Conservation (phyloP, 2,797 vertebrate species). For the Notamacropus eugenii region DNA sequence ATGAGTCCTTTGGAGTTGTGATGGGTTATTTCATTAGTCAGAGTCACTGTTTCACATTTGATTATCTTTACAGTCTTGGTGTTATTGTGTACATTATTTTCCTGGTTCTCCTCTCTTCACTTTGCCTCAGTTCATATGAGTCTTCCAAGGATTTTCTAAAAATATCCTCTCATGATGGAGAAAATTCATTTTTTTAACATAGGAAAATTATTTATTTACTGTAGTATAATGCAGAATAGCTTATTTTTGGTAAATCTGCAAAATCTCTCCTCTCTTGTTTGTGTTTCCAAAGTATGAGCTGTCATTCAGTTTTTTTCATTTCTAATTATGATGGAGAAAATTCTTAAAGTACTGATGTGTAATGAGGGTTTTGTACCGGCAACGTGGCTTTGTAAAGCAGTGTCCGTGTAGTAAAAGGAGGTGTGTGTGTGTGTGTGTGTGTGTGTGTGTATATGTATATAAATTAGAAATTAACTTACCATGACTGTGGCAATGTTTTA, state of each 20-base stretch:
- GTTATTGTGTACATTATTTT: background rate
- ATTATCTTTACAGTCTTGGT: background rate
- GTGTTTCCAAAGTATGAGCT: constrained; percentile 52
- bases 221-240: constrained; percentile 46
- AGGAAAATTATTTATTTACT: constrained; percentile 37
- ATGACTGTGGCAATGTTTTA: too few species aligned
- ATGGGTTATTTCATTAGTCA: background rate
- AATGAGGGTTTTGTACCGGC: background rate
- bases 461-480: too few species aligned
- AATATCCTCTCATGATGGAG: background rate
- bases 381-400: background rate
- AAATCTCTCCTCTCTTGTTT: constrained; percentile 57
- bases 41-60: background rate
- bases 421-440: too few species aligned
- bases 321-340: background rate
- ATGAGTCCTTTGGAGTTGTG: background rate
- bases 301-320: constrained; percentile 51
- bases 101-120: background rate
- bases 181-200: background rate
- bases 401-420: background rate
- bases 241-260: constrained; percentile 62
- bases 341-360: background rate
- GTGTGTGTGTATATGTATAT: too few species aligned
- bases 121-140: background rate
- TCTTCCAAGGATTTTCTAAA: background rate